Evolutionary conservation across 2,797 vertebrate species (phyloP), one percentile per base, ranked within the genome.

Genomic region (Bovichtus diacanthus): DNA sequence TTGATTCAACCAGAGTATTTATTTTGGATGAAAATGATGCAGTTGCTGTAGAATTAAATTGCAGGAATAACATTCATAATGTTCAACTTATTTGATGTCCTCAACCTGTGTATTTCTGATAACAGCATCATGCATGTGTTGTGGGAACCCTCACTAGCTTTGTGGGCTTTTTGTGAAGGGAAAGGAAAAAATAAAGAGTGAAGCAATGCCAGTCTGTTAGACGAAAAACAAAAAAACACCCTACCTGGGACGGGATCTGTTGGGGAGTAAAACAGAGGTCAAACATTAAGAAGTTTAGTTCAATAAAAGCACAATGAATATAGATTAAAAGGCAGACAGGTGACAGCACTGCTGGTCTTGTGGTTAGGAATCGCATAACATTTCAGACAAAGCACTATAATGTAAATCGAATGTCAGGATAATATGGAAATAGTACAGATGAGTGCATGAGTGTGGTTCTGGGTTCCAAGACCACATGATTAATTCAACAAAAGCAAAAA

Each of bases 161-260:
- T 87, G 78, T 34, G 75, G 83, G 80, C 76, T 91, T 88, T 80
- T 70, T 60, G 67, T 78, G 47, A 81, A 75, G 74, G 84, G 36
- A 34, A 46, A 31, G 0, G 49, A 21, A 34, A 70, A 58, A 44
- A 43, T 18, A 41, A 56, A 68, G 4, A n/a, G 19, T 80, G 78
- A 76, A 56, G 8, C 1, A 27, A 76, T 61, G 58, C 60, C n/a
- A 31, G 27, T 76, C 64, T 63, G 53, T 51, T 64, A 61, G 15
- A 59, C 11, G 43, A 70, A 66, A 34, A 50, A 44, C 44, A 51
- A 0, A 36, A 12, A 54, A 72, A n/a, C 65, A 82, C 44, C 90
- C 58, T 94, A 95, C 94, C 93, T 95, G 91, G 15, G 90, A 86
- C 0, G 89, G 88, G 80, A 94, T 93, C 94, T 95, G 93, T 83